Evolutionary conservation across 2,113 vertebrate species (phyloP).

Genomic region (Entomyzon cyanotis): DNA sequence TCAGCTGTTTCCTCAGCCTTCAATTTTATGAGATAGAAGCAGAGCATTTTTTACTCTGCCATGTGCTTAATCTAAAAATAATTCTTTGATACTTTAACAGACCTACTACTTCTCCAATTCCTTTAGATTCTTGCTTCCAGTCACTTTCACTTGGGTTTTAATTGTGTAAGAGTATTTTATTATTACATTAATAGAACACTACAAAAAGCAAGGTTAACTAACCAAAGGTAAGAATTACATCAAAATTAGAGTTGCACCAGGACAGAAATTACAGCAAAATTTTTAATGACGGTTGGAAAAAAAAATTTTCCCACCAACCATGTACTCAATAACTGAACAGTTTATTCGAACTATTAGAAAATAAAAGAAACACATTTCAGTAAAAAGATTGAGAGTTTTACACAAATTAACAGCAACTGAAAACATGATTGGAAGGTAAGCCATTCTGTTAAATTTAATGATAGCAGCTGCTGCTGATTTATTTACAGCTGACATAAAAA

Average conservation of each 20-base stretch:
- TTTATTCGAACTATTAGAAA: conserved; percentile 50
- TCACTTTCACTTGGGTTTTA: background rate
- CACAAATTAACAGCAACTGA: conserved; percentile 64
- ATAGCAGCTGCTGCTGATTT: conserved; percentile 49
- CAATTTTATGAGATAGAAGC: background rate
- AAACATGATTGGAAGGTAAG: conserved; percentile 57
- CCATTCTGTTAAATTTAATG: conserved; percentile 35
- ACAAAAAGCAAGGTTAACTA: background rate
- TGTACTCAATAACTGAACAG: conserved; percentile 23
- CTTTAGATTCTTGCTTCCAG: background rate
- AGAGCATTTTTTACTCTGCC: background rate
- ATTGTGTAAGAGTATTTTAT: conserved; percentile 8
- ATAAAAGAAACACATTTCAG: conserved; percentile 43
- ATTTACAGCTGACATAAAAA: conserved; percentile 46
- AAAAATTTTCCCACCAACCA: conserved; percentile 38
- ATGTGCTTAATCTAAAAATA: background rate
- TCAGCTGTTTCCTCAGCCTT: background rate
- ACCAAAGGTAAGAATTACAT: conserved; percentile 1
- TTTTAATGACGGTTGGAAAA: conserved; percentile 54
- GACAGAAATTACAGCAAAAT: background rate
- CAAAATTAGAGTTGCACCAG: conserved; percentile 14
- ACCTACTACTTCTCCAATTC: background rate
- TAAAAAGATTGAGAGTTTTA: conserved; percentile 6
- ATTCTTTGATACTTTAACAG: background rate
- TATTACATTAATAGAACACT: background rate